Conservation (phyloP, 2,888 invertebrate genomes). For the Scaptomyza flava region DNA sequence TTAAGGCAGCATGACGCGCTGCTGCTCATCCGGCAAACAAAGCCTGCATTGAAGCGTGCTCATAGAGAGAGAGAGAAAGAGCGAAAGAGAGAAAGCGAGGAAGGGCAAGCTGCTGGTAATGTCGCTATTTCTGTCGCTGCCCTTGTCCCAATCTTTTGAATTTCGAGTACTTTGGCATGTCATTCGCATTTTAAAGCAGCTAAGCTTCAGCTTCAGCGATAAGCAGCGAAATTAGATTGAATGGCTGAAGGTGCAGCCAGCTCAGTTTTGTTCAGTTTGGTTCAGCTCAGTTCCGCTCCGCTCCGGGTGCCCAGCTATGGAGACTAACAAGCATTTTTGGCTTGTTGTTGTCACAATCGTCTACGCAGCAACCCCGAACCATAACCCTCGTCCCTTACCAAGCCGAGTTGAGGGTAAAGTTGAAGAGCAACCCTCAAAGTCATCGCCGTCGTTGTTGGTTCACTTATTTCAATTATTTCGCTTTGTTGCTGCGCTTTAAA, state of each 20-base stretch:
- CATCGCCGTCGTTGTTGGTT: slow-evolving; percentile 73
- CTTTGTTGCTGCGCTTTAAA: slow-evolving; percentile 84
- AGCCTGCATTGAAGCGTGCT: slow-evolving; percentile 68
- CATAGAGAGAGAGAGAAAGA: slow-evolving; percentile 2
- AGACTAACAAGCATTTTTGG: slow-evolving; percentile 64
- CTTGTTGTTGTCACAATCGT: slow-evolving; percentile 68
- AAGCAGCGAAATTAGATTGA: slow-evolving; percentile 80
- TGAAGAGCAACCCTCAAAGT: slow-evolving; percentile 60
- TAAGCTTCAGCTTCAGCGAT: slow-evolving; percentile 78
- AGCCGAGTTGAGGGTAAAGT: slow-evolving; percentile 8
- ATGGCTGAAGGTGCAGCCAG: slow-evolving; percentile 62
- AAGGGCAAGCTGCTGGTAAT: slow-evolving; percentile 29
- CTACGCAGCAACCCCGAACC: slow-evolving; percentile 26
- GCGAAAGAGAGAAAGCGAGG: background rate
- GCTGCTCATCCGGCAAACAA: slow-evolving; percentile 70
- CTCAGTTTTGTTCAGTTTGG: background rate
- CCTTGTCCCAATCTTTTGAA: slow-evolving; percentile 68
- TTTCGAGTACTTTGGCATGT: slow-evolving; percentile 80
- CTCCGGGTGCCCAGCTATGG: slow-evolving; percentile 29
- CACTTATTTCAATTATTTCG: slow-evolving; percentile 85
- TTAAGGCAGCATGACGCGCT: slow-evolving; percentile 56
- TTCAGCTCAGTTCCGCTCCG: slow-evolving; percentile 10
- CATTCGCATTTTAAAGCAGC: slow-evolving; percentile 81
- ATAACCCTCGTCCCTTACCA: background rate
- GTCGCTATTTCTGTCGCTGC: slow-evolving; percentile 48